Evolutionary conservation across 2,888 invertebrate genomes (phyloP), one percentile per base, ranked within the genome.

Genomic region (Anthrax anthrax): DNA sequence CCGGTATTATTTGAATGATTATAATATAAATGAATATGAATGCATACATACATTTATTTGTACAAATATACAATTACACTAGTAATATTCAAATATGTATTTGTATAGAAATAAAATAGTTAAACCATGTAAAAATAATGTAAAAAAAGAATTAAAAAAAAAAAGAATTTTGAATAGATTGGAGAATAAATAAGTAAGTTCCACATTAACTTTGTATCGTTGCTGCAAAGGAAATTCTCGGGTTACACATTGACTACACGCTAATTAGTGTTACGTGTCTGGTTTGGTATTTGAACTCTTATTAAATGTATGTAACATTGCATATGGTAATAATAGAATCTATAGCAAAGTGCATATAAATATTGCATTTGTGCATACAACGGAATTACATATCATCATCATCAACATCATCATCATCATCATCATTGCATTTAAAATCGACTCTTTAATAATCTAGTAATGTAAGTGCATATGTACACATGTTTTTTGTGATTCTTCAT

Each of bases 261-360:
- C 46, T 46, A 46, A 46, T 46, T 46, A 46, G 46, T 41, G 46
- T 41, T 46, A 46, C 46, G 46, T 46, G 46, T 42, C 42, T 46
- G 29, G 29, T 32, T 12, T 32, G 46, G 29, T 46, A 41, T 46
- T 46, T 46, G 46, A 41, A 40, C 46, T 42, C 41, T 42, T 34
- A 41, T 46, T 40, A 29, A 8, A 37, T 17, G 14, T n/a, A 36
- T 36, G n/a, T 16, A n/a, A 6, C 14, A 4, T 36, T 6, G 27
- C 46, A 46, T 46, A 27, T 41, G 46, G 42, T 32, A 36, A 17
- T 40, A 17, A 34, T 23, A 32, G 29, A 32, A 23, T 23, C 4
- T 32, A 32, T 32, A 12, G 13, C 13, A 32, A 32, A 12, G 29
- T 32, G 29, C 3, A 9, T 12, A 12, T 23, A 6, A 23, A 23